These are phyloP conservation scores for Boloria euphrosyne DNA, from an alignment of 2,888 invertebrate species.

Conservation along the genomic window DNA sequence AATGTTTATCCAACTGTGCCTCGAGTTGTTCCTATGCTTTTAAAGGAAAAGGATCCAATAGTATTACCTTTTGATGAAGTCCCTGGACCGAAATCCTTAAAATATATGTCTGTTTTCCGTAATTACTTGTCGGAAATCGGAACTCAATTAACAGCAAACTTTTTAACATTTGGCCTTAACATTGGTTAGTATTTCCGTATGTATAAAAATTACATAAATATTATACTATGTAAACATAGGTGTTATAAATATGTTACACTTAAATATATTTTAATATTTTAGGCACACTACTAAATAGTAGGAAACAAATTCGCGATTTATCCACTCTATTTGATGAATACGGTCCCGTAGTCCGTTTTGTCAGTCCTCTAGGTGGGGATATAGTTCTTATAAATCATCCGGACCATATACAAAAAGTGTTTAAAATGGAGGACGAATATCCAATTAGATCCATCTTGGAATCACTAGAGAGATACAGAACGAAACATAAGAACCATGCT, in stretches of 20 bases:
- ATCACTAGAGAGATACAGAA: slow-evolving; percentile 84
- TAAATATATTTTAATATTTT: slow-evolving; percentile 27
- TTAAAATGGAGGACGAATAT: slow-evolving; percentile 82
- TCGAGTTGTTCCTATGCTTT: slow-evolving; percentile 59
- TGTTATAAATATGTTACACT: neutral
- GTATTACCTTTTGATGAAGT: slow-evolving; percentile 83
- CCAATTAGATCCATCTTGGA: slow-evolving; percentile 85
- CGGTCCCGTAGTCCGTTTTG: slow-evolving; percentile 85
- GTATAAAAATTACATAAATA: neutral
- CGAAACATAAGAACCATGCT: slow-evolving; percentile 77
- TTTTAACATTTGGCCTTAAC: slow-evolving; percentile 76
- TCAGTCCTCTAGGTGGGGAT: slow-evolving; percentile 84
- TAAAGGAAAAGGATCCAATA: slow-evolving; percentile 60
- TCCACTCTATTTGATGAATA: slow-evolving; percentile 77
- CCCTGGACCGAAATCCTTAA: slow-evolving; percentile 83
- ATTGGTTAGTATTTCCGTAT: slow-evolving; percentile 63
- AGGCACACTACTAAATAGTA: slow-evolving; percentile 59
- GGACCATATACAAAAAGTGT: slow-evolving; percentile 84
- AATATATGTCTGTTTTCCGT: slow-evolving; percentile 82
- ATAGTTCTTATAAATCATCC: slow-evolving; percentile 85
- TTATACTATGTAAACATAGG: neutral
- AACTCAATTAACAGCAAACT: slow-evolving; percentile 82
- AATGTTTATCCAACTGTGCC: slow-evolving; percentile 57
- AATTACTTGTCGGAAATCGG: slow-evolving; percentile 84
- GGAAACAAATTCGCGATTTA: slow-evolving; percentile 58